Base-by-base conservation (phyloP, 2,797 vertebrate species). In the Phrynocephalus forsythii region DNA sequence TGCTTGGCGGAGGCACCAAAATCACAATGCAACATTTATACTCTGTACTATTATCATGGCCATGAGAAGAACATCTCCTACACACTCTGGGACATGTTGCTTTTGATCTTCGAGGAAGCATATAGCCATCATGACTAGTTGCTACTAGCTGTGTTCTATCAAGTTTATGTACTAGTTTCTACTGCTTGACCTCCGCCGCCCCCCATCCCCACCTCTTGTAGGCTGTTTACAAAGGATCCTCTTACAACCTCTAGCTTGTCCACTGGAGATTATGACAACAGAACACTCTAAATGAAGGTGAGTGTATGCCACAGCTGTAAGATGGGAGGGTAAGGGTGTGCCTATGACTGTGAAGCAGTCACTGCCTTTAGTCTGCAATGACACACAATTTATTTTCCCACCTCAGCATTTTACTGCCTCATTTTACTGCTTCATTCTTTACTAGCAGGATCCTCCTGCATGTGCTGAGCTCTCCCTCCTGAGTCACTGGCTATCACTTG, bases 271-370 rank as follows among this genome's bases (percentile, higher is more conserved):
- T 86, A 26, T 71, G 66, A 56, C 24, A 63, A 82, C 18, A 1
- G 79, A 16, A 28, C 13, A 20, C 44, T 52, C 9, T 76, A 33
- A 87, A 82, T 11, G 2, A 38, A 78, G 73, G 20, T 28, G 38
- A 44, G 38, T 44, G 38, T 78, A 71, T 71, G 68, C 67, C 68
- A 86, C 86, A 92, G 16, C 24, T 87, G 67, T 71, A 82, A 88
- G 56, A 7, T 22, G 7, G 26, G 89, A 83, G 88, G 76, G 5
- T 71, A 79, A 88, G 86, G 2, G 44, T 60, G 28, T 78, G 63
- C 24, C 52, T 87, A 33, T 30, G 20, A 81, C 22, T 78, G 28
- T 50, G 22, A 77, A 50, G 48, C 20, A 26, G 20, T 77, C 44
- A 48, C 22, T 44, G 5, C 44, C 75, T 77, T 77, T 77, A 48